Evolutionary conservation across 1,140 invertebrate species (phyloP).

Genomic region (Portunus trituberculatus): DNA sequence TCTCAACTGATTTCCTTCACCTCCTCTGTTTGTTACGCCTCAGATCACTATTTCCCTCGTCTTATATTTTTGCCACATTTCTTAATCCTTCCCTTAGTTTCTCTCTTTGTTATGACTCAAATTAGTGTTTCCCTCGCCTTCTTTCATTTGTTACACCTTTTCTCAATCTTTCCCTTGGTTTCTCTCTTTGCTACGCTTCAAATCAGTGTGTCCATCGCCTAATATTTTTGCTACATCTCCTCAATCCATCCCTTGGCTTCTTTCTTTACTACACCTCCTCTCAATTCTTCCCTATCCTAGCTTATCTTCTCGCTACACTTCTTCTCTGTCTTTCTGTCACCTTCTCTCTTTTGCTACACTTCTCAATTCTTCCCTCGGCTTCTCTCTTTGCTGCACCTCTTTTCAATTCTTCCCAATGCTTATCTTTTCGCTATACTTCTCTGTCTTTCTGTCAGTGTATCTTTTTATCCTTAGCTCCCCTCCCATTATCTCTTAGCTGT

Average conservation of each 20-base stretch:
- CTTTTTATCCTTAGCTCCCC: background rate
- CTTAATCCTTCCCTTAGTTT: too few species aligned
- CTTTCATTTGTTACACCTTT: background rate
- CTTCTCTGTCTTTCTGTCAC: background rate
- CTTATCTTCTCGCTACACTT: background rate
- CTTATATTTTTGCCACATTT: too few species aligned
- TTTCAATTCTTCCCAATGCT: background rate
- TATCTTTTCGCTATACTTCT: background rate
- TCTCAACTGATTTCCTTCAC: too few species aligned
- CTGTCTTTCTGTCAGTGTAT: background rate
- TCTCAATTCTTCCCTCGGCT: background rate
- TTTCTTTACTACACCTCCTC: background rate
- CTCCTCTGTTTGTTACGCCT: background rate
- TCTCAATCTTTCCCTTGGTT: background rate
- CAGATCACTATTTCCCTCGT: too few species aligned
- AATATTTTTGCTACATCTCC: background rate
- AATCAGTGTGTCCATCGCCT: too few species aligned
- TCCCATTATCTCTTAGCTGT: too few species aligned
- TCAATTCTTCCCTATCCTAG: background rate
- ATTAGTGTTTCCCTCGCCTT: too few species aligned
- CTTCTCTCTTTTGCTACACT: background rate
- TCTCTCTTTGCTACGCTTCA: too few species aligned
- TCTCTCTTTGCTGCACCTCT: background rate
- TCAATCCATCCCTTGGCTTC: background rate
- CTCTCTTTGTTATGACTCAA: too few species aligned